Conservation (phyloP, 2,113 vertebrate genomes). For the Struthio camelus region DNA sequence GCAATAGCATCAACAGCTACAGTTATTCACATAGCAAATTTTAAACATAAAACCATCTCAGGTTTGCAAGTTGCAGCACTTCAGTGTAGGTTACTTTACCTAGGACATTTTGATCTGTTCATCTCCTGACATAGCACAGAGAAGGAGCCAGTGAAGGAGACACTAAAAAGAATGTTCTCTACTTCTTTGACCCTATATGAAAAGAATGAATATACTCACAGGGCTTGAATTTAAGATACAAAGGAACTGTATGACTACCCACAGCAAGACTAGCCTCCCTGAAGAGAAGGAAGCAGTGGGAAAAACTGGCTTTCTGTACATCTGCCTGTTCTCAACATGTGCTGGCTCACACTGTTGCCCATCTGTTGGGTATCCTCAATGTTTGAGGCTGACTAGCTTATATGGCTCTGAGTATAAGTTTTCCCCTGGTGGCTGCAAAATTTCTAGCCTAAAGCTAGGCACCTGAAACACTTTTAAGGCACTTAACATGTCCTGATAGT, state of each 20-base stretch:
- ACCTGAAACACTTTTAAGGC: not conserved
- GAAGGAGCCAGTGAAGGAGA: not conserved
- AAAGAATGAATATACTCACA: not conserved
- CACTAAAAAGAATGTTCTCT: not conserved
- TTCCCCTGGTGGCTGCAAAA: not conserved
- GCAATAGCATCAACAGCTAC: not conserved
- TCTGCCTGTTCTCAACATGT: not conserved
- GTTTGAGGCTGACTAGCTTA: not conserved
- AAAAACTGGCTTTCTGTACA: constrained; percentile 33
- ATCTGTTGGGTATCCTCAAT: not conserved
- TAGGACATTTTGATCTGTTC: not conserved
- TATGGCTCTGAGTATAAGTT: not conserved
- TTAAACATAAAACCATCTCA: not conserved
- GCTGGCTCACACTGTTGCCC: not conserved
- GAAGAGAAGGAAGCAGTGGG: not conserved
- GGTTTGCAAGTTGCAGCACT: not conserved
- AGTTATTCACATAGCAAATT: not conserved
- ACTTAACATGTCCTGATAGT: not conserved
- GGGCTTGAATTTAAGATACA: not conserved
- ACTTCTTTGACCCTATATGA: not conserved
- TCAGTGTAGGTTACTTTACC: not conserved
- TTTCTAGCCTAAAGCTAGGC: not conserved
- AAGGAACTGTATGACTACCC: not conserved
- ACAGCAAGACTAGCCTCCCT: not conserved
- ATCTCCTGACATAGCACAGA: not conserved